Evolutionary conservation across 1,140 invertebrate species (phyloP).

Genomic region (Macrotrachela quadricornifera): DNA sequence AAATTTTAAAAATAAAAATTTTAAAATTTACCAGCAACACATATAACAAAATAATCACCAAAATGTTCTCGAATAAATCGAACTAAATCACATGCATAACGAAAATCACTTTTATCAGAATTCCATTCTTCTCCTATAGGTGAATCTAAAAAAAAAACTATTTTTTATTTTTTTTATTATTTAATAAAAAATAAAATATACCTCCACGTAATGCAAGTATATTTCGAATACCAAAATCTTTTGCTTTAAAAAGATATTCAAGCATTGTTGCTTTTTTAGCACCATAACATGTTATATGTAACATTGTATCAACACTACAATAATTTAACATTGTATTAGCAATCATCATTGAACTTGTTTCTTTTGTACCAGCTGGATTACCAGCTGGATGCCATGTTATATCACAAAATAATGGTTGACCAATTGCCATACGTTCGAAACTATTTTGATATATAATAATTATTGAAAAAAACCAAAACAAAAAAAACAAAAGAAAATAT

Average conservation of each 20-base stretch:
- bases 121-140: constrained; percentile 24
- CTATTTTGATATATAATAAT: constrained; percentile 17
- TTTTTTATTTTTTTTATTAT: too few species aligned
- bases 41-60: constrained; percentile 44
- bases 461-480: background rate
- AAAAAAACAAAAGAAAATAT: constrained; percentile 16
- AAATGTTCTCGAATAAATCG: constrained; percentile 39
- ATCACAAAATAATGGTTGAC: constrained; percentile 40
- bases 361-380: constrained; percentile 35
- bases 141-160: constrained; percentile 23
- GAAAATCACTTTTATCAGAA: constrained; percentile 33
- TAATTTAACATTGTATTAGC: constrained; percentile 38
- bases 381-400: constrained; percentile 43
- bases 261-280: constrained; percentile 31
- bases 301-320: constrained; percentile 40
- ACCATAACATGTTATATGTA: constrained; percentile 39
- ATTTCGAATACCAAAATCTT: constrained; percentile 38
- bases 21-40: constrained; percentile 36
- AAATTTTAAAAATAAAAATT: too few species aligned
- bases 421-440: constrained; percentile 34
- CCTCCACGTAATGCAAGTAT: constrained; percentile 38
- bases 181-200: too few species aligned
- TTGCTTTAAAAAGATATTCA: constrained; percentile 34
- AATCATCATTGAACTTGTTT: constrained; percentile 40
- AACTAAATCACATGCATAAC: constrained; percentile 42